Conservation (phyloP, 1,140 invertebrate genomes). For the Brachionus rotundiformis region DNA sequence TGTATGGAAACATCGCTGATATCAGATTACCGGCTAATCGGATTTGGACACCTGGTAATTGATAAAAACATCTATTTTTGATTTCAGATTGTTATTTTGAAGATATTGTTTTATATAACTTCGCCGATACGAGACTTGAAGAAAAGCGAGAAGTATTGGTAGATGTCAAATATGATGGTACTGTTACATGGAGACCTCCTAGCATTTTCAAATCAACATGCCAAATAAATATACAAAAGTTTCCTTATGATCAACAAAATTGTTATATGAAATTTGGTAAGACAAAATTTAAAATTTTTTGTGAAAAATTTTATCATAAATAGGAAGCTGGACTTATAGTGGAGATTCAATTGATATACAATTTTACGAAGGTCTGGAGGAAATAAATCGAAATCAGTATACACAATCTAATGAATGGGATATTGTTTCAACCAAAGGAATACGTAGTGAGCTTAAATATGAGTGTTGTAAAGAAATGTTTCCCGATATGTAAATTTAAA, state of each 20-base stretch:
- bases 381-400: slow-evolving; percentile 62
- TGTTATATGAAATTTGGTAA: slow-evolving; percentile 63
- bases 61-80: not conserved
- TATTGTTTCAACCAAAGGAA: slow-evolving; percentile 54
- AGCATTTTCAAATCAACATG: slow-evolving; percentile 98
- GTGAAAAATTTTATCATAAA: not conserved
- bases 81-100: not conserved
- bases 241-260: slow-evolving; percentile 63
- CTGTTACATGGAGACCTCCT: slow-evolving; percentile 93
- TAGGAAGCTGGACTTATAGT: slow-evolving; percentile 62
- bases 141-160: slow-evolving; percentile 62
- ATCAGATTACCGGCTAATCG: slow-evolving; percentile 29
- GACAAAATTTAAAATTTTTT: not conserved
- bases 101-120: slow-evolving; percentile 29
- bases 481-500: slow-evolving; percentile 57
- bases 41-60: slow-evolving; percentile 49
- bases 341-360: slow-evolving; percentile 61
- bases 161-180: slow-evolving; percentile 76
- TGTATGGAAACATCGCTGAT: slow-evolving; percentile 37
- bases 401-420: slow-evolving; percentile 64
- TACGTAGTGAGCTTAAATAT: slow-evolving; percentile 57
- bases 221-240: slow-evolving; percentile 71
- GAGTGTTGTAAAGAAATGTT: slow-evolving; percentile 63
- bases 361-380: slow-evolving; percentile 56
- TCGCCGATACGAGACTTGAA: slow-evolving; percentile 60